Evolutionary conservation across 64 coral and sea anemone genomes (phyloP).

Genomic region (Montipora efflorescens): DNA sequence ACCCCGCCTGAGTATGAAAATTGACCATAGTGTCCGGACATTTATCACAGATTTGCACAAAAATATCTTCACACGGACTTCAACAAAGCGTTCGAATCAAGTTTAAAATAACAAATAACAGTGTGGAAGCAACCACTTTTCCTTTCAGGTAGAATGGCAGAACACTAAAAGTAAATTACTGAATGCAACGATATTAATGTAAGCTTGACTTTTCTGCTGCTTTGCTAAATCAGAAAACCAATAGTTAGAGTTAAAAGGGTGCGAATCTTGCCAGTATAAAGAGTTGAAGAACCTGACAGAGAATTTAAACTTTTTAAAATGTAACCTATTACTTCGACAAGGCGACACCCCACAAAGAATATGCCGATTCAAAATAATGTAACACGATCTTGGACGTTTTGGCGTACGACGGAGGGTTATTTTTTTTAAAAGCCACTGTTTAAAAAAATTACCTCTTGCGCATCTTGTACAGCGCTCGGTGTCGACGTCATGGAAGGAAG

Average conservation of each 20-base stretch:
- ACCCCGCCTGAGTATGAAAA: not conserved
- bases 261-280: too few species aligned
- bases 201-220: not conserved
- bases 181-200: too few species aligned
- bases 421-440: not conserved
- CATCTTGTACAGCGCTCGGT: conserved; percentile 59
- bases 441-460: conserved; percentile 65
- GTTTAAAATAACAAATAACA: too few species aligned
- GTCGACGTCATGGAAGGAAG: conserved; percentile 27
- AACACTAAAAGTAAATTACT: too few species aligned
- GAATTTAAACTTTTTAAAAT: too few species aligned
- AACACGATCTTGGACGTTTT: not conserved
- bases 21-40: not conserved
- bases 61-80: not conserved
- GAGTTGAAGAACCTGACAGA: too few species aligned
- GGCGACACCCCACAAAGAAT: not conserved
- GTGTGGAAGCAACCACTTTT: not conserved
- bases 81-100: not conserved
- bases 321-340: not conserved
- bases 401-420: not conserved
- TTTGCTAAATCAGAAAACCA: not conserved
- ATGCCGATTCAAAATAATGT: not conserved
- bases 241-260: not conserved
- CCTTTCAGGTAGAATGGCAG: too few species aligned
- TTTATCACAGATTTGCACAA: not conserved